These are phyloP conservation scores for Tetragonula carbonaria DNA, from an alignment of 2,888 invertebrate genomes.

Conservation along the genomic window DNA sequence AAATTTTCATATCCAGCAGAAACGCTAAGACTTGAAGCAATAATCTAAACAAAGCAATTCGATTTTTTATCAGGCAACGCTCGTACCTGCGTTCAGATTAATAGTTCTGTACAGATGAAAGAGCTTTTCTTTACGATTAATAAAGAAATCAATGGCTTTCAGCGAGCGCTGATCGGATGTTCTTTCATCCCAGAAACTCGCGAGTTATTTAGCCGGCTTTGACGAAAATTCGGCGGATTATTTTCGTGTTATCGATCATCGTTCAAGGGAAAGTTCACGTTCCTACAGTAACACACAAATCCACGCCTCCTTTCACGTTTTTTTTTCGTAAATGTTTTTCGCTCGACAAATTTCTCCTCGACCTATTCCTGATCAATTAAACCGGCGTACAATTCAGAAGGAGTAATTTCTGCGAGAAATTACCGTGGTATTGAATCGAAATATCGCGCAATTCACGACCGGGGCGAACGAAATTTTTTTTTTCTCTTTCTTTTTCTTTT, in stretches of 20 bases:
- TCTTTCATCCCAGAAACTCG: slow-evolving; percentile 14
- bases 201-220: slow-evolving; percentile 39
- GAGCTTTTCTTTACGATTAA: slow-evolving; percentile 30
- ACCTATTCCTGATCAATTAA: not conserved
- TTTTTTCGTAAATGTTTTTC: not conserved
- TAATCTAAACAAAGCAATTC: not conserved
- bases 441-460: not conserved
- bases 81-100: slow-evolving; percentile 22
- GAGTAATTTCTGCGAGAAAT: not conserved
- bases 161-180: slow-evolving; percentile 36
- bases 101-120: slow-evolving; percentile 5
- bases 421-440: not conserved
- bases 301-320: not conserved
- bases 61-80: not conserved
- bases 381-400: not conserved
- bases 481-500: no score
- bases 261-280: slow-evolving; percentile 14
- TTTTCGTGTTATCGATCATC: slow-evolving; percentile 18
- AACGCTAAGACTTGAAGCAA: not conserved
- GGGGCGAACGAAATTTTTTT: not conserved
- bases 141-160: slow-evolving; percentile 43
- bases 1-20: not conserved
- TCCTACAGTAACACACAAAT: slow-evolving; percentile 2
- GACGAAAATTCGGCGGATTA: not conserved
- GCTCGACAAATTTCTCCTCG: not conserved